Conservation (phyloP, 2,888 invertebrate genomes). For the Lasioglossum oenotherae region DNA sequence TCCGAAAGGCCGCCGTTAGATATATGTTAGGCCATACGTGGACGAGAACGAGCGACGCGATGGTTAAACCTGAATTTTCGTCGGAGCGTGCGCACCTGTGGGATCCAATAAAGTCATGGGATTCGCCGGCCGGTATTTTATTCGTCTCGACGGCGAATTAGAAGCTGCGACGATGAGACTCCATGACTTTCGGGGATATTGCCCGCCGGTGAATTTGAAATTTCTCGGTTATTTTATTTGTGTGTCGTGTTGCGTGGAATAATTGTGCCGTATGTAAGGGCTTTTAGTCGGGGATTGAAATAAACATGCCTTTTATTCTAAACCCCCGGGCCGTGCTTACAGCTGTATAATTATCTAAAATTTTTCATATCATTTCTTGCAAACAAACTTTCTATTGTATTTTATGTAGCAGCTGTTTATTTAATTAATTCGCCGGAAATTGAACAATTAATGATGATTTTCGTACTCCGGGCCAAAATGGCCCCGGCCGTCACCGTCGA, state of each 20-base stretch:
- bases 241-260: neutral
- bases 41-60: constrained; percentile 31
- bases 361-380: neutral
- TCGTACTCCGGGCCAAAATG: neutral
- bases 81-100: constrained; percentile 39
- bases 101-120: constrained; percentile 62
- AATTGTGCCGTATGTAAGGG: neutral
- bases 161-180: constrained; percentile 25
- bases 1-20: constrained; percentile 61
- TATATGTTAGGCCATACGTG: constrained; percentile 63
- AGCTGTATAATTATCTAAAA: neutral
- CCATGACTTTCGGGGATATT: neutral
- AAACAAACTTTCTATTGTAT: no score
- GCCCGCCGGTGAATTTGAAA: neutral
- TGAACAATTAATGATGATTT: no score
- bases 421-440: no score
- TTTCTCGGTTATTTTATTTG: neutral
- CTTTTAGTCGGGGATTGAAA: neutral
- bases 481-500: no score
- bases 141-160: constrained; percentile 30
- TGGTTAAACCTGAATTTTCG: constrained; percentile 60
- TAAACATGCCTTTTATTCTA: neutral
- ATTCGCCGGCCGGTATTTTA: constrained; percentile 38
- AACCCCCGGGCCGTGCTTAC: neutral
- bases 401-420: no score